Evolutionary conservation across 1,140 invertebrate species (phyloP).

Genomic region (Babylonia areolata): DNA sequence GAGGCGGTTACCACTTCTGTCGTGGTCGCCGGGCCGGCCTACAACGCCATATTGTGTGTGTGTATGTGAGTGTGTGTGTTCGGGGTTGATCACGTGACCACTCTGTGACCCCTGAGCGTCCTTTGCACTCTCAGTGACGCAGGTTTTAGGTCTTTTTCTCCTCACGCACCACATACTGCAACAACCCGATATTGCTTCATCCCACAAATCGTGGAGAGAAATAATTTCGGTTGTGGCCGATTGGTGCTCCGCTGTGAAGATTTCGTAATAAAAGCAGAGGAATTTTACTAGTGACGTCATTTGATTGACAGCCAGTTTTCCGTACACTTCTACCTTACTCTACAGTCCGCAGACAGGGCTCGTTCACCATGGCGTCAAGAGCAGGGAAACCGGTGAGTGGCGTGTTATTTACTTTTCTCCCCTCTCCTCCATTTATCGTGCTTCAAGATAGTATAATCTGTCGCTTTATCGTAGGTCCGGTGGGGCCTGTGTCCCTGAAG

Average conservation of each 20-base stretch:
- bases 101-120: slow-evolving; percentile 6
- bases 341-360: slow-evolving; percentile 2
- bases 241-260: background rate
- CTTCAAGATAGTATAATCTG: background rate
- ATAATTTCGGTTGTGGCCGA: background rate
- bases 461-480: background rate
- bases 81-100: background rate
- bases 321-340: slow-evolving; percentile 12
- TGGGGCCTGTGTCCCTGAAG: too few relatives aligned
- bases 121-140: background rate
- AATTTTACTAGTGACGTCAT: slow-evolving; percentile 26
- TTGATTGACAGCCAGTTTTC: slow-evolving; percentile 20
- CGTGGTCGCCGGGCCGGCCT: background rate
- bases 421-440: background rate
- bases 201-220: background rate
- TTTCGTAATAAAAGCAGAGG: slow-evolving; percentile 8
- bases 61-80: background rate
- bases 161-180: background rate
- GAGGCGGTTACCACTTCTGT: background rate
- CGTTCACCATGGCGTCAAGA: slow-evolving; percentile 1
- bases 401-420: background rate
- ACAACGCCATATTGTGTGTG: background rate
- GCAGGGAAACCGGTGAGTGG: slow-evolving; percentile 4
- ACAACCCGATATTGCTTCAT: background rate
- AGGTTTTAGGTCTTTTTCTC: background rate